These are phyloP conservation scores for Orthosia gracilis DNA, from an alignment of 2,888 invertebrate genomes.

Conservation along the genomic window DNA sequence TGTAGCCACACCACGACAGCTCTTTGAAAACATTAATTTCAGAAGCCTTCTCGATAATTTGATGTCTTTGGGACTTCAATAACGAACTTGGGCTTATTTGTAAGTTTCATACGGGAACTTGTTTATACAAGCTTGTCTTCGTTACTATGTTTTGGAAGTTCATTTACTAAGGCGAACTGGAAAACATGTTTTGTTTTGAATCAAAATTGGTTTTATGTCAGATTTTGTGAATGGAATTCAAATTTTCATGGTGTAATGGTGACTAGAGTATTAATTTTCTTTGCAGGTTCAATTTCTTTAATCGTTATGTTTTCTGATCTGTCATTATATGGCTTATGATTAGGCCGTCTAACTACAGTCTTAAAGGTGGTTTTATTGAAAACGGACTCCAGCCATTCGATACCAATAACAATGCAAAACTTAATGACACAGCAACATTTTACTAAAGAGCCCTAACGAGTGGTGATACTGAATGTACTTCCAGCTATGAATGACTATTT, in stretches of 20 bases:
- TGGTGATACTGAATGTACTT: no score
- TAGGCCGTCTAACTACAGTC: neutral
- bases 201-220: constrained; percentile 4
- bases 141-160: constrained; percentile 19
- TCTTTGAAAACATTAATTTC: constrained; percentile 47
- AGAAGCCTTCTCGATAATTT: constrained; percentile 53
- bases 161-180: neutral
- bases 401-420: no score
- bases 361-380: neutral
- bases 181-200: constrained; percentile 21
- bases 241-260: no score
- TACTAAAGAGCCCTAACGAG: no score
- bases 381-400: neutral
- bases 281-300: no score
- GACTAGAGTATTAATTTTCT: no score
- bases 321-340: no score
- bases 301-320: no score
- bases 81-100: constrained; percentile 52
- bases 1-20: constrained; percentile 15
- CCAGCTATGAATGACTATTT: neutral
- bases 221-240: neutral
- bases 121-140: constrained; percentile 22
- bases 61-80: constrained; percentile 48
- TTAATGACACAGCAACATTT: neutral
- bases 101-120: constrained; percentile 45